These are phyloP conservation scores for Cephus spinipes DNA, from an alignment of 2,888 invertebrate species.

Conservation along the genomic window DNA sequence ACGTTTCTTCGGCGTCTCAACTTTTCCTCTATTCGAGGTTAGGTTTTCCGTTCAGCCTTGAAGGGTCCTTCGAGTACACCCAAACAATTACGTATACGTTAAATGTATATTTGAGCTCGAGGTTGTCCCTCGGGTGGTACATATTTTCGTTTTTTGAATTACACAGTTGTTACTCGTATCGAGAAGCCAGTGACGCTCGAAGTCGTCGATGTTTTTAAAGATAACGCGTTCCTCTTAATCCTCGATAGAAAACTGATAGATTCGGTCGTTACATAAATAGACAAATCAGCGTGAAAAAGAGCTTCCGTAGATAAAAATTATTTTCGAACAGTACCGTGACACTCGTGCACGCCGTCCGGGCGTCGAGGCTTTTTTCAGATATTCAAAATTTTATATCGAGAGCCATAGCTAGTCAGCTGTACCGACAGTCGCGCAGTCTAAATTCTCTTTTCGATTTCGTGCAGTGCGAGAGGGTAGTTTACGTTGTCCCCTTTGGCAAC, in stretches of 20 bases:
- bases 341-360: not conserved
- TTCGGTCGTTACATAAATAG: not conserved
- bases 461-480: not conserved
- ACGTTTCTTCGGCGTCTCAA: not conserved
- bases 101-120: not conserved
- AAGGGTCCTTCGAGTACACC: not conserved
- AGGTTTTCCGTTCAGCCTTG: not conserved
- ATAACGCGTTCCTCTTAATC: not conserved
- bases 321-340: not conserved
- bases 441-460: not conserved
- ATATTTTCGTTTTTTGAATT: not conserved
- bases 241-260: not conserved
- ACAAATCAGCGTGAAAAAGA: not conserved
- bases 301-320: not conserved
- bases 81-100: not conserved
- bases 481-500: not conserved
- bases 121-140: not conserved
- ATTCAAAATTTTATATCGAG: not conserved
- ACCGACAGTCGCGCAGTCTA: not conserved
- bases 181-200: not conserved
- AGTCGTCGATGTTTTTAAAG: not conserved
- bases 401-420: not conserved
- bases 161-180: not conserved
- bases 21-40: not conserved
- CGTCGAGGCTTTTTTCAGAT: not conserved